These are phyloP conservation scores for Loriculus beryllinus DNA, from an alignment of 2,797 vertebrate genomes.

Conservation along the genomic window DNA sequence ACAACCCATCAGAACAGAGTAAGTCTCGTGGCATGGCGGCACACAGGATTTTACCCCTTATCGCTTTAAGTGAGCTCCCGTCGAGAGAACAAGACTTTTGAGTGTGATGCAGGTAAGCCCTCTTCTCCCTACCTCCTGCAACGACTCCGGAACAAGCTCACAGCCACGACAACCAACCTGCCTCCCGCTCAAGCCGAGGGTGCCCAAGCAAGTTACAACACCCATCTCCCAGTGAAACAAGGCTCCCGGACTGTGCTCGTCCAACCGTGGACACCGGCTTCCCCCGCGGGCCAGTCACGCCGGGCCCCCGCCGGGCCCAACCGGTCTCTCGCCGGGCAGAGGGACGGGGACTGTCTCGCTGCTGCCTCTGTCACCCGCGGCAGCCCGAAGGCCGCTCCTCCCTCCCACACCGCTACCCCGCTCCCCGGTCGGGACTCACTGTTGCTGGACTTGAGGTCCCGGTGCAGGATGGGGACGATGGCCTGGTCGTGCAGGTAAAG, in stretches of 20 bases:
- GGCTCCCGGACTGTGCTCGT: background rate
- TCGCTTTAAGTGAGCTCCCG: fast-evolving
- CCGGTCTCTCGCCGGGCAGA: background rate
- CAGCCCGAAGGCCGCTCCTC: background rate
- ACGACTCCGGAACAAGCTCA: background rate
- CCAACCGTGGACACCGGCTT: background rate
- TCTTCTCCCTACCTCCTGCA: background rate
- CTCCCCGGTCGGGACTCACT: constrained; percentile 78
- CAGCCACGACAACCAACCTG: background rate
- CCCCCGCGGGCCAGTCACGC: background rate
- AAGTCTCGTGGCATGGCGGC: fast-evolving
- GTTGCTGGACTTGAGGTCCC: constrained; percentile 96
- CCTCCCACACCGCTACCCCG: background rate
- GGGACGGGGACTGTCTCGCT: background rate
- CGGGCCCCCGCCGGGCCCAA: background rate
- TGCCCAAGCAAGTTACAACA: background rate
- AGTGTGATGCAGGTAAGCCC: fast-evolving
- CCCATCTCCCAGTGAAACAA: background rate
- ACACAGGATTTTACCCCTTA: background rate
- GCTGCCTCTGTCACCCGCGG: background rate
- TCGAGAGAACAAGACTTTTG: background rate
- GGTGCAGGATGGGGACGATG: constrained; percentile 90
- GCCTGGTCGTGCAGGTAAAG: constrained; percentile 93
- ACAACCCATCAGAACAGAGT: fast-evolving
- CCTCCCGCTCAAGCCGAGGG: background rate